phyloP scores from a whole-genome alignment of 2,113 vertebrate species.

The Gymnogyps californianus region DNA sequence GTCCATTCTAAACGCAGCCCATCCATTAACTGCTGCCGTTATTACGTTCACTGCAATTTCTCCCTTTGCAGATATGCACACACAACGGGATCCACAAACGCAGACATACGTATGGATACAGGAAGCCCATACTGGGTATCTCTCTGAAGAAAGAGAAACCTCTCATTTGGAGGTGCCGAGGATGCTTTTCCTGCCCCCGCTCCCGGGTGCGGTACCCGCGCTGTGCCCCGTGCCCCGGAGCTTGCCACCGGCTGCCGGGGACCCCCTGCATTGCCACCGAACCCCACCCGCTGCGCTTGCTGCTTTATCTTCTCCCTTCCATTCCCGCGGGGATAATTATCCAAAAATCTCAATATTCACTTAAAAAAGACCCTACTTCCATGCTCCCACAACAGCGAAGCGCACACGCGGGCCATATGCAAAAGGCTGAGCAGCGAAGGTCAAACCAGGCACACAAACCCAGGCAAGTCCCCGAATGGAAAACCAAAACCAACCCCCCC shows the following conservation, averaged over 20 bases:
- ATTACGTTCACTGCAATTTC: fast-evolving
- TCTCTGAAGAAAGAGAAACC: background rate
- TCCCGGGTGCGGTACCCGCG: fast-evolving
- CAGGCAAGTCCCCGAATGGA: fast-evolving
- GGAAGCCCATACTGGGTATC: background rate
- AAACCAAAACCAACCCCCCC: background rate
- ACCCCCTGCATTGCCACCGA: fast-evolving
- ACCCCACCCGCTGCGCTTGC: fast-evolving
- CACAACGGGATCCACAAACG: fast-evolving
- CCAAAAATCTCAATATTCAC: background rate
- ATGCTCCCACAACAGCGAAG: fast-evolving
- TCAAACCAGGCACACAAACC: background rate
- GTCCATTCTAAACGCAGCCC: background rate
- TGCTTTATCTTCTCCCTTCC: background rate
- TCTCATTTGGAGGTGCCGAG: background rate
- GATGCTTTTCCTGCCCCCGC: background rate
- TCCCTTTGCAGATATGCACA: fast-evolving
- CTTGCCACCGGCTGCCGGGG: fast-evolving
- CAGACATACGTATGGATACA: fast-evolving
- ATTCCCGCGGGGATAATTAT: fast-evolving
- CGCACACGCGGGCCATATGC: fast-evolving
- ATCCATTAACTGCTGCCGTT: fast-evolving
- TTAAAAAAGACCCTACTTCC: background rate
- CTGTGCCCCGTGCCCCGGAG: fast-evolving
- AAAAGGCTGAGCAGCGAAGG: background rate